Evolutionary conservation across 2,888 invertebrate genomes (phyloP), one percentile per base, ranked within the genome.

Genomic region (Plagodis dolabraria): DNA sequence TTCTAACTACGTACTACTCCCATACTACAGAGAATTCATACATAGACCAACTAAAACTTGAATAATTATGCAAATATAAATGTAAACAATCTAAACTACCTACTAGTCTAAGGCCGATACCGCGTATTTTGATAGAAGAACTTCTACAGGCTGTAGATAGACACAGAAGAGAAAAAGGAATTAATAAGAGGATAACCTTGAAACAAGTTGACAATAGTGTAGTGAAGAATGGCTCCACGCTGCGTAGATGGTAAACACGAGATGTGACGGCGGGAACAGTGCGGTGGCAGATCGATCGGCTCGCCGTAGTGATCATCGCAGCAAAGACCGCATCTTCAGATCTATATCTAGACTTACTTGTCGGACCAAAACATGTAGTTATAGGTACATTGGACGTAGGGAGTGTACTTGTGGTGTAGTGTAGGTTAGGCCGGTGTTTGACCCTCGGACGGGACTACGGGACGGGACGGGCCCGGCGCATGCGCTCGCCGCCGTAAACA

Each of bases 381-480:
- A 82, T 80, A 82, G 69, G 76, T 74, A 82, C 85, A 84, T 22
- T 22, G 22, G 22, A 22, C 1, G 22, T 22, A 22, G 22, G 22
- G 22, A 4, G 22, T 22, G 22, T 22, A 22, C 22, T 22, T 22
- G 22, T 22, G 22, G 22, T 22, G 22, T 22, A 22, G 82, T 85
- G 83, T 85, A 85, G 86, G 87, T 87, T 87, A 86, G 86, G 83
- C 87, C 88, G 89, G 87, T 85, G 87, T 85, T 89, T 89, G 90
- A 90, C 89, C 90, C 83, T 22, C 22, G 22, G 83, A 36, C 36
- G 35, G 35, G 5, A 7, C 6, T n/a, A n/a, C n/a, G n/a, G 22
- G 83, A 36, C 36, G 22, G 22, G 22, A 22, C 22, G 22, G 83
- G 79, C 74, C 74, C 75, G 83, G 83, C 90, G 89, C 91, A 89